Percentiles rank a stretch among this genome's conserved stretches.
Conservation (phyloP, 1,140 invertebrate genomes). For the Drosophila nikananu region DNA sequence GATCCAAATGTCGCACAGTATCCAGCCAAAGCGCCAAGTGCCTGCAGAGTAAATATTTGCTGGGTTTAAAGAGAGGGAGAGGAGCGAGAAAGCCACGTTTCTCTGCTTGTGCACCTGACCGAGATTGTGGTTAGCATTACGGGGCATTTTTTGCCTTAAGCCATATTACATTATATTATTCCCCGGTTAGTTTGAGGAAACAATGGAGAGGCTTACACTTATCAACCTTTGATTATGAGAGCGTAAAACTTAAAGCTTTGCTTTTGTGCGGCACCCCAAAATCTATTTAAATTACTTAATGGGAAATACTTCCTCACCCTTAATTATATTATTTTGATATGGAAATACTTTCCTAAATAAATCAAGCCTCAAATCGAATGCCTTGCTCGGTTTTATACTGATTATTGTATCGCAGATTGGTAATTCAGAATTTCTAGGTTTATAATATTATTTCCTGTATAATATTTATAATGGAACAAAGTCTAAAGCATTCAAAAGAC, state of each 20-base stretch:
- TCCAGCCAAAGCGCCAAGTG: slow-evolving; percentile 91
- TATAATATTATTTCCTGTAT: not conserved
- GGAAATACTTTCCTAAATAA: not conserved
- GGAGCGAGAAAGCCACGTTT: not conserved
- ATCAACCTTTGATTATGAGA: not conserved
- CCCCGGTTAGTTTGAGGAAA: not conserved
- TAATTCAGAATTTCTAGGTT: not conserved
- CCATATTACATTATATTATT: slow-evolving; percentile 14
- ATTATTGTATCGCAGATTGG: not conserved
- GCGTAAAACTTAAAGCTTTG: not conserved
- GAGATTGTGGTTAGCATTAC: slow-evolving; percentile 24
- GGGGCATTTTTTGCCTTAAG: not conserved
- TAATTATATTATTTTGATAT: not conserved
- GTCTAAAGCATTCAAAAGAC: not conserved
- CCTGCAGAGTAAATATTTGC: slow-evolving; percentile 86
- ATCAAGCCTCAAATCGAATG: not conserved
- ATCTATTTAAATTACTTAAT: not conserved
- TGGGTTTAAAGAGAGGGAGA: not conserved
- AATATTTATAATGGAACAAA: not conserved
- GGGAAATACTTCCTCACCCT: not conserved
- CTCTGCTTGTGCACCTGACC: slow-evolving; percentile 3
- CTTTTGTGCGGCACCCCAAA: not conserved
- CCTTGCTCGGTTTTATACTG: not conserved
- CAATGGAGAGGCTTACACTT: not conserved
- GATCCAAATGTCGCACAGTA: slow-evolving; percentile 95